These are phyloP conservation scores for Macrotrachela quadricornifera DNA, from an alignment of 1,140 invertebrate genomes.

Conservation along the genomic window DNA sequence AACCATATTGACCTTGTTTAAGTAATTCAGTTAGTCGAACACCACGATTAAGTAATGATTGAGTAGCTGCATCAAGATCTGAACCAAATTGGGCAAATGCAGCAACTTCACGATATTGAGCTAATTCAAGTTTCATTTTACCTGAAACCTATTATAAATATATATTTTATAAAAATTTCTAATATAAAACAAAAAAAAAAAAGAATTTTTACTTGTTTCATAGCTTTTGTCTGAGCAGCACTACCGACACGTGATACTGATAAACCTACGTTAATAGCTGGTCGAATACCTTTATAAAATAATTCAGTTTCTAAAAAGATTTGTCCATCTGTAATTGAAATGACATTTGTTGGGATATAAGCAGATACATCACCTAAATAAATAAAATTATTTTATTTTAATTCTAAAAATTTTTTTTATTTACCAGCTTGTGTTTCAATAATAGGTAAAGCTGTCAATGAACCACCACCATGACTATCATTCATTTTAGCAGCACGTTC, in stretches of 20 bases:
- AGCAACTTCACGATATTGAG: constrained; percentile 98
- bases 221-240: constrained; percentile 96
- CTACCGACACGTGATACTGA: constrained; percentile 98
- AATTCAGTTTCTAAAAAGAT: constrained; percentile 99
- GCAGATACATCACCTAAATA: constrained; percentile 67
- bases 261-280: constrained; percentile 97
- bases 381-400: no score
- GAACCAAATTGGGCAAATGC: constrained; percentile 99
- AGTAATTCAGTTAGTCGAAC: constrained; percentile 92
- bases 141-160: constrained; percentile 40
- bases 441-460: constrained; percentile 86
- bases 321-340: constrained; percentile 99
- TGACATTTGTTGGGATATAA: constrained; percentile 99
- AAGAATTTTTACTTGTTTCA: constrained; percentile 63
- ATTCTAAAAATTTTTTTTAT: no score
- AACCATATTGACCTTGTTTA: constrained; percentile 95
- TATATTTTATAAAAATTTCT: no score
- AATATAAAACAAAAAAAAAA: no score
- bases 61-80: constrained; percentile 94
- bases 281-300: constrained; percentile 95
- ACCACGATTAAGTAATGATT: constrained; percentile 91
- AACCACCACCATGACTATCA: constrained; percentile 73
- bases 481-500: constrained; percentile 99
- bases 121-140: constrained; percentile 99
- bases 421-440: constrained; percentile 89